A percentile compares a stretch with the other conserved stretches of the same genome.
These are phyloP conservation scores for Tokudaia muenninki DNA, from an alignment of 2,797 vertebrate genomes.

Conservation along the genomic window DNA sequence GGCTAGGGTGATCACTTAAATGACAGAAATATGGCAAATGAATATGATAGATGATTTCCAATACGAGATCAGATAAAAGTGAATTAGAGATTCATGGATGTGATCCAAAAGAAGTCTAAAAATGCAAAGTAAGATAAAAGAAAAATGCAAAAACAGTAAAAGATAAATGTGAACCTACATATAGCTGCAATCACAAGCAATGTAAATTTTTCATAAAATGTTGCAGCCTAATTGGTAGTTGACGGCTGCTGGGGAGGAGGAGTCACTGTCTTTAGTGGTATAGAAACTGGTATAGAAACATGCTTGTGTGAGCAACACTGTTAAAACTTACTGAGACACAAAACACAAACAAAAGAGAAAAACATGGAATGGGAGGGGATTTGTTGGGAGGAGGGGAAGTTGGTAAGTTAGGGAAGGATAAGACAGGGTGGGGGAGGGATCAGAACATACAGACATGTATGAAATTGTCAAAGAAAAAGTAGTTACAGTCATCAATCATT, in stretches of 20 bases:
- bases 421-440: background rate
- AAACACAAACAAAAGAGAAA: background rate
- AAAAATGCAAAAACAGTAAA: constrained; percentile 21
- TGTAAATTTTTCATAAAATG: constrained; percentile 28
- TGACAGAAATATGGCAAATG: background rate
- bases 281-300: background rate
- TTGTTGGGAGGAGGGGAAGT: background rate
- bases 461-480: background rate
- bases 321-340: background rate
- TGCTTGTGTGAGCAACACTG: too few species aligned
- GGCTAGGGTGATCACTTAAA: background rate
- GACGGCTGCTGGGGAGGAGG: background rate
- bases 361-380: background rate
- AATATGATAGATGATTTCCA: background rate
- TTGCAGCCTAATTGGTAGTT: background rate
- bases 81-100: background rate
- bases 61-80: background rate
- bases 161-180: background rate
- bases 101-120: background rate
- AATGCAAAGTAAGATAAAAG: background rate
- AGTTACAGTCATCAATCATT: background rate
- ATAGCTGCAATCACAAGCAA: constrained; percentile 5
- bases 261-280: background rate
- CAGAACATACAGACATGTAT: background rate
- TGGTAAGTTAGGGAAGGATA: background rate